phyloP scores from a whole-genome alignment of 2,888 invertebrate species.

The Iphiclides podalirius region DNA sequence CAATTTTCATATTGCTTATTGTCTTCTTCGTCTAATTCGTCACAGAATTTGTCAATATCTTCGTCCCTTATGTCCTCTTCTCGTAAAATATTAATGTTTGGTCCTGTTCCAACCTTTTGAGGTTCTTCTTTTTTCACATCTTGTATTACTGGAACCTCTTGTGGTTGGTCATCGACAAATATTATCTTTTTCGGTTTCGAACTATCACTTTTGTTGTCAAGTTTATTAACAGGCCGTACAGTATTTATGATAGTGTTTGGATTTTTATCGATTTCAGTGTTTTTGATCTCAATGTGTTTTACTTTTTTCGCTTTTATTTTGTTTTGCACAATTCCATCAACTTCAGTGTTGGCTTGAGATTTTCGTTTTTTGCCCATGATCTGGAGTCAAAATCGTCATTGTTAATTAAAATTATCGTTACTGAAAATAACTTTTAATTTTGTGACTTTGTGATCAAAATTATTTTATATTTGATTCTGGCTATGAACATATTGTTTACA shows the following conservation, averaged over 20 bases:
- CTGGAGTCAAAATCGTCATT: conserved; percentile 6
- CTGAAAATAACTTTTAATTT: no score
- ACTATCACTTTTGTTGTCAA: conserved; percentile 4
- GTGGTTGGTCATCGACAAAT: conserved; percentile 23
- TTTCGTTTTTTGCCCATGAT: conserved; percentile 44
- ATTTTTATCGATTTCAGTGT: neutral
- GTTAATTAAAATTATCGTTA: no score
- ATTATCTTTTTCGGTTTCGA: conserved; percentile 23
- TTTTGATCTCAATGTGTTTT: neutral
- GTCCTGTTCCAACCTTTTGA: neutral
- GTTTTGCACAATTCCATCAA: conserved; percentile 24
- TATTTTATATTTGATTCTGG: neutral
- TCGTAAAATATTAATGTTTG: conserved; percentile 22
- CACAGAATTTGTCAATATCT: conserved; percentile 69
- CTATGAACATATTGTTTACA: conserved; percentile 5
- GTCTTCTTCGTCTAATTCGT: conserved; percentile 62
- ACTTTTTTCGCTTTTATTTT: conserved; percentile 14
- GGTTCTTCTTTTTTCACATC: conserved; percentile 28
- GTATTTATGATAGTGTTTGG: conserved; percentile 15
- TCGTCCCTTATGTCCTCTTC: conserved; percentile 62
- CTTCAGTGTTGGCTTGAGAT: conserved; percentile 24
- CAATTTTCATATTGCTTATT: conserved; percentile 65
- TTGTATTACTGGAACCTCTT: conserved; percentile 8
- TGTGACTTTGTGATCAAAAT: no score
- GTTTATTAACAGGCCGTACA: conserved; percentile 5